Percentiles rank a stretch among this genome's conserved stretches.
phyloP scores from a whole-genome alignment of 23 tunicate species.

The Trididemnum nubilum region DNA sequence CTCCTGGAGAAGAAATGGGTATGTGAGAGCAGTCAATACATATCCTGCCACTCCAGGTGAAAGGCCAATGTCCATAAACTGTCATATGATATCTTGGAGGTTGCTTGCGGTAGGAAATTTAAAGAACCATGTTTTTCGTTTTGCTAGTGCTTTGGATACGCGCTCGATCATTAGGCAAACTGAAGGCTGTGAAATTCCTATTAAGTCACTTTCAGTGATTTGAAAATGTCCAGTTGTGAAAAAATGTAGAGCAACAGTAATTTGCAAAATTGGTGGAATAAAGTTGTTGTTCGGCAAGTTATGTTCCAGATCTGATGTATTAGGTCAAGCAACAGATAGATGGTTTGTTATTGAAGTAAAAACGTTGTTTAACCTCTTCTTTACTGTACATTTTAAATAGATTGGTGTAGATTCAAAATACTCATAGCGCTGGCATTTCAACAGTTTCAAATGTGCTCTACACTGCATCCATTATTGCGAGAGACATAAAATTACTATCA shows the following conservation, averaged over 20 bases:
- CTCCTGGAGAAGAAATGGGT: constrained; percentile 32
- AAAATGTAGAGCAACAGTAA: background rate
- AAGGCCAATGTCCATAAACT: background rate
- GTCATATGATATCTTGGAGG: background rate
- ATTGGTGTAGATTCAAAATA: background rate
- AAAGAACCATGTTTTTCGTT: background rate
- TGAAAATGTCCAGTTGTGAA: constrained; percentile 37
- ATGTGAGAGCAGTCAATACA: constrained; percentile 40
- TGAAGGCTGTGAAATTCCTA: constrained; percentile 14
- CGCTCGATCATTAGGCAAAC: constrained; percentile 11
- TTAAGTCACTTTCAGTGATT: constrained; percentile 33
- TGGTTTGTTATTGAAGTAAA: background rate
- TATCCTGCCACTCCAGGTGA: constrained; percentile 25
- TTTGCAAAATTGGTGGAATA: constrained; percentile 17
- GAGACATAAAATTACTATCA: background rate
- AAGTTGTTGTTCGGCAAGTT: background rate
- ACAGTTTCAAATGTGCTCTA: background rate
- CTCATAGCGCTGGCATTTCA: background rate
- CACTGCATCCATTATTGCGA: background rate
- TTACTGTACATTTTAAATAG: background rate
- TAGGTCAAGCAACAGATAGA: background rate
- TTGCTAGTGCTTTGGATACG: constrained; percentile 19
- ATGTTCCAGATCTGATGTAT: background rate
- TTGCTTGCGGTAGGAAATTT: constrained; percentile 19
- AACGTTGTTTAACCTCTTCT: background rate